These are phyloP conservation scores for Myoxocephalus aenaeus DNA, from an alignment of 2,797 vertebrate species.

Conservation along the genomic window DNA sequence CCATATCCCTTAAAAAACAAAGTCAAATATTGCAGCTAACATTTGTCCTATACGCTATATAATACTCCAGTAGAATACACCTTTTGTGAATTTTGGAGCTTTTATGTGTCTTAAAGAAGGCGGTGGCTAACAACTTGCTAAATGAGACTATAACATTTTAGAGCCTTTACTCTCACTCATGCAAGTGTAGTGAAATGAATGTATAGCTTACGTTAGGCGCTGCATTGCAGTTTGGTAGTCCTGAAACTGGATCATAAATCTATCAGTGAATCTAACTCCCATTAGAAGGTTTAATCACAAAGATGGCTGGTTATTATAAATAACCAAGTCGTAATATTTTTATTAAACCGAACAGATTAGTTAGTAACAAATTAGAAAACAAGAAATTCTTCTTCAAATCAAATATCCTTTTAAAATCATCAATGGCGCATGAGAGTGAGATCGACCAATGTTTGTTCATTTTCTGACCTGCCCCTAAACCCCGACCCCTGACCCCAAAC, in stretches of 20 bases:
- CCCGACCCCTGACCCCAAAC: slow-evolving; percentile 40
- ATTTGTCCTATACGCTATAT: neutral
- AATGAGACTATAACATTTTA: neutral
- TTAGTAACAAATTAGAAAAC: neutral
- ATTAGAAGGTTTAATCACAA: slow-evolving; percentile 8
- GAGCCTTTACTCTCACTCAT: too few relatives aligned
- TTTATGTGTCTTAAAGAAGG: too few relatives aligned
- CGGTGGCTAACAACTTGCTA: neutral
- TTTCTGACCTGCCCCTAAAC: slow-evolving; percentile 38
- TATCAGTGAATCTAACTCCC: neutral
- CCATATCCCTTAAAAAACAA: too few relatives aligned
- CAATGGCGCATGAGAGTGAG: neutral
- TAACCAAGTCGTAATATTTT: neutral
- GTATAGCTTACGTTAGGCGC: too few relatives aligned
- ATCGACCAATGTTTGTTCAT: neutral
- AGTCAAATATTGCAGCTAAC: too few relatives aligned
- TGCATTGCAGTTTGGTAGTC: neutral
- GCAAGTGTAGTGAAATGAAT: too few relatives aligned
- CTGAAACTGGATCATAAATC: slow-evolving; percentile 36
- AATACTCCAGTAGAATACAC: neutral
- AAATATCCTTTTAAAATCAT: slow-evolving; percentile 6
- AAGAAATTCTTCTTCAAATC: neutral
- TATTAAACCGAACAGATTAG: neutral
- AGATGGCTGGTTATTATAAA: neutral
- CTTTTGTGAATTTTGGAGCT: too few relatives aligned